Conservation (phyloP, 2,888 invertebrate genomes). For the Campoplex nolae region DNA sequence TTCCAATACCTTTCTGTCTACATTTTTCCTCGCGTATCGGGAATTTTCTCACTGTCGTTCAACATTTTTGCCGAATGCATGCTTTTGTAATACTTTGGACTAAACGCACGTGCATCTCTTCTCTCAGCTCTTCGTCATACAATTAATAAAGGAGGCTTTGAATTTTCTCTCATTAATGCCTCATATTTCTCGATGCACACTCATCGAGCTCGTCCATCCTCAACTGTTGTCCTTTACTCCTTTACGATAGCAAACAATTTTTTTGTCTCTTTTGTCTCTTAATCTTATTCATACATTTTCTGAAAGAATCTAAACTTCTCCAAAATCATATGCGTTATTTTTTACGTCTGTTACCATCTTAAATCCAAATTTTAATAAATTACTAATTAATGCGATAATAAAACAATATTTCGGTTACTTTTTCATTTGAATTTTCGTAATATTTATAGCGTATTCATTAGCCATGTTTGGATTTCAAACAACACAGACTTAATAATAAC, state of each 20-base stretch:
- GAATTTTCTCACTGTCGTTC: neutral
- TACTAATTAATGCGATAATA: too few species aligned
- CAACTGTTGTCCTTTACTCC: neutral
- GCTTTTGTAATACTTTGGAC: neutral
- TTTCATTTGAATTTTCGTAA: too few species aligned
- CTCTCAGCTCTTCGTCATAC: neutral
- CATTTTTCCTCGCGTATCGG: neutral
- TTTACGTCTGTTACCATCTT: too few species aligned
- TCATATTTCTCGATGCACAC: conserved; percentile 4
- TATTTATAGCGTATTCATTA: too few species aligned
- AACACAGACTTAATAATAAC: too few species aligned
- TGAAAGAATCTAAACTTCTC: too few species aligned
- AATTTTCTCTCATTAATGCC: conserved; percentile 22
- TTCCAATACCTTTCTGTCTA: neutral
- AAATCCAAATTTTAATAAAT: too few species aligned
- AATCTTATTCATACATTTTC: too few species aligned
- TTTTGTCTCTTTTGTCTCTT: neutral
- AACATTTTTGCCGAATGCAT: neutral
- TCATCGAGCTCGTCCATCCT: conserved; percentile 1
- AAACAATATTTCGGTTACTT: too few species aligned
- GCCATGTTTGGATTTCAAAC: too few species aligned
- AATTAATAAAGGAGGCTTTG: neutral
- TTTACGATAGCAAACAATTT: neutral
- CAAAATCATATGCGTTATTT: too few species aligned
- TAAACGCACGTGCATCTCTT: neutral